Conservation (phyloP, 2,797 vertebrate species). For the Onychomys leucogaster region DNA sequence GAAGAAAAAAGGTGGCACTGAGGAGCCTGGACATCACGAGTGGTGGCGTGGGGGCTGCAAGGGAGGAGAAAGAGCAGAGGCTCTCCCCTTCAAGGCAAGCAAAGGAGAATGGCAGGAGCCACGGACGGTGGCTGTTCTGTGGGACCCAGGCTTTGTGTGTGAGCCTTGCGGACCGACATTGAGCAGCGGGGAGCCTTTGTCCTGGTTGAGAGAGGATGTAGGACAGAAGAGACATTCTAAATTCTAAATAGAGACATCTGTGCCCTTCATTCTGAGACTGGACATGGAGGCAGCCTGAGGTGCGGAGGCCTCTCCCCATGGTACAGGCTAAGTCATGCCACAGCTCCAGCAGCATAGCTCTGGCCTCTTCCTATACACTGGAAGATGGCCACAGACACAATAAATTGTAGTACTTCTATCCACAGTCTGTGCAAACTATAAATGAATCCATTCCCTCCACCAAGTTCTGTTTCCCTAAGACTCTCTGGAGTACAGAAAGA, state of each 20-base stretch:
- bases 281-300: not conserved
- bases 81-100: not conserved
- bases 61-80: not conserved
- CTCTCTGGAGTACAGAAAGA: not conserved
- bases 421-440: not conserved
- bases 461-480: not conserved
- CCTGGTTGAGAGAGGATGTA: not conserved
- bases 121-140: not conserved
- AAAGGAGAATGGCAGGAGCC: not conserved
- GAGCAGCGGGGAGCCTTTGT: not conserved
- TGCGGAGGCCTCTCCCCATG: not conserved
- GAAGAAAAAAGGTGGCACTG: not conserved
- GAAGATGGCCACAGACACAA: not conserved
- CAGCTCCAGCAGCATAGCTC: not conserved
- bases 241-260: not conserved
- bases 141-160: not conserved
- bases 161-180: not conserved
- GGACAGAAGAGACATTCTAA: not conserved
- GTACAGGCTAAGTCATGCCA: not conserved
- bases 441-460: not conserved
- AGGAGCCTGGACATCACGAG: not conserved
- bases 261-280: not conserved
- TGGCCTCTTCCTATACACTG: not conserved
- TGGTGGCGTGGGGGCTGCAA: not conserved
- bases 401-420: not conserved